A percentile compares a stretch with the other conserved stretches of the same genome.
These are phyloP conservation scores for Regulus satrapa DNA, from an alignment of 2,113 vertebrate genomes.

Conservation along the genomic window DNA sequence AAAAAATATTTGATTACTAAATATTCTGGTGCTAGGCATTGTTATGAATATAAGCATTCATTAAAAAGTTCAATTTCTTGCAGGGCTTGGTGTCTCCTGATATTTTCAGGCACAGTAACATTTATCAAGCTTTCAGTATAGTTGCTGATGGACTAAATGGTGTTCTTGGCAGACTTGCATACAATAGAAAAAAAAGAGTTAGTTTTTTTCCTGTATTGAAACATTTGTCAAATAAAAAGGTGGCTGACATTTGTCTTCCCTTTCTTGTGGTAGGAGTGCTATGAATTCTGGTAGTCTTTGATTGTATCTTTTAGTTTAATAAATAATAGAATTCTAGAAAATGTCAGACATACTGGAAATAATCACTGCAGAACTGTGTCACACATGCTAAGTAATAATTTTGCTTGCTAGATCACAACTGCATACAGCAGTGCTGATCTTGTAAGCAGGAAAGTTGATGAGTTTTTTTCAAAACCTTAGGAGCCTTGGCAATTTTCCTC, in stretches of 20 bases:
- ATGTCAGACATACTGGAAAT: neutral
- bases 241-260: neutral
- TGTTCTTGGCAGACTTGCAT: neutral
- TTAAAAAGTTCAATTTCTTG: neutral
- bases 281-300: neutral
- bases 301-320: neutral
- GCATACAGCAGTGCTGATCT: neutral
- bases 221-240: neutral
- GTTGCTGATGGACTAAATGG: neutral
- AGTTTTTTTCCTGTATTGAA: neutral
- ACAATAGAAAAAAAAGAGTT: neutral
- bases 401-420: neutral
- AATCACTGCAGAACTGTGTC: neutral
- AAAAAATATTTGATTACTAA: slow-evolving; percentile 6
- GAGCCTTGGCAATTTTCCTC: neutral
- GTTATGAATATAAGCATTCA: neutral
- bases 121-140: neutral
- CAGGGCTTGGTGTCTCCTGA: neutral
- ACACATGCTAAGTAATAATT: neutral
- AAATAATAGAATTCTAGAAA: neutral
- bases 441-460: neutral
- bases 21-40: neutral
- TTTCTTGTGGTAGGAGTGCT: neutral
- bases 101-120: neutral
- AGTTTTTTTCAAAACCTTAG: neutral